Evolutionary conservation across 2,113 vertebrate genomes (phyloP).

Genomic region (Pristiophorus japonicus): DNA sequence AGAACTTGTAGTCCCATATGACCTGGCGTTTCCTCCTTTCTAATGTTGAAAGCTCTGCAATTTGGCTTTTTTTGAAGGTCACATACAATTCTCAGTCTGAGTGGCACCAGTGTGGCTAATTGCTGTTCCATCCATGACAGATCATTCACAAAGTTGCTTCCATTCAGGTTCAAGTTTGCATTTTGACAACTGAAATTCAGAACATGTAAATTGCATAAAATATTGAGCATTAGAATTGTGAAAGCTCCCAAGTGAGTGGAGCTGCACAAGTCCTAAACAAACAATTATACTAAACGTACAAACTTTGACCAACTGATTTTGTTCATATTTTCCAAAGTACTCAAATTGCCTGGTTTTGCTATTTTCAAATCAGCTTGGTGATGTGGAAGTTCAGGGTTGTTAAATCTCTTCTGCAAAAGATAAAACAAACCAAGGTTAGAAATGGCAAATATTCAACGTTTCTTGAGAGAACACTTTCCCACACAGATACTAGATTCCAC

Average conservation of each 20-base stretch:
- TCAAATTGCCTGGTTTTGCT: background rate
- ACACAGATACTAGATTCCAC: background rate
- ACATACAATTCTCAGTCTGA: background rate
- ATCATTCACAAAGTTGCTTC: background rate
- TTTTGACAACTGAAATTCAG: background rate
- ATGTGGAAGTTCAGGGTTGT: background rate
- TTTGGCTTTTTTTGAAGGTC: background rate
- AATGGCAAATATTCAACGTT: background rate
- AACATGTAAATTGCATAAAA: background rate
- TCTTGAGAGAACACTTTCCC: background rate
- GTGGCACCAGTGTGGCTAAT: background rate
- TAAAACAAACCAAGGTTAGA: background rate
- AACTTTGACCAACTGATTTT: background rate
- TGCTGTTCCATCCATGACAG: too few relatives aligned
- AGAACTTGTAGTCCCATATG: background rate
- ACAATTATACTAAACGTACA: background rate
- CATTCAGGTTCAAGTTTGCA: background rate
- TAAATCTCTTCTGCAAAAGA: background rate
- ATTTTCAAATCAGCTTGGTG: background rate
- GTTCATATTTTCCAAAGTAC: background rate
- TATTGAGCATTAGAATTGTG: background rate
- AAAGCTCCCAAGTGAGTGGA: background rate
- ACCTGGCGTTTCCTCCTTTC: background rate
- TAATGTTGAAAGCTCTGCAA: background rate
- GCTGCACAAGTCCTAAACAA: background rate